Percentiles rank a stretch among this genome's conserved stretches.
Conservation (phyloP, 53 echinoderm and acorn worm genomes). For the Holothuria leucospilota region DNA sequence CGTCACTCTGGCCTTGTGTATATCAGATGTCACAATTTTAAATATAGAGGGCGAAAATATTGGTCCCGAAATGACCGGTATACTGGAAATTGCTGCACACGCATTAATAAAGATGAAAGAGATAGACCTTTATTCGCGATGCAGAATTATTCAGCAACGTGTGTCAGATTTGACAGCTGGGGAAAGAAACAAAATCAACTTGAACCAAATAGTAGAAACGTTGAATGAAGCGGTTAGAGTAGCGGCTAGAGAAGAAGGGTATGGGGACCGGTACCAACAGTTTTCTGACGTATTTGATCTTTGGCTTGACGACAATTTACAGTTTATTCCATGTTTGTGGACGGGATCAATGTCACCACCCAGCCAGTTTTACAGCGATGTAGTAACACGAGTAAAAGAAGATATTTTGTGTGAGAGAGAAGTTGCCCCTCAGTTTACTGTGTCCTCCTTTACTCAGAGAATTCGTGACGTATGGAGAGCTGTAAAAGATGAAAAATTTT, state of each 20-base stretch:
- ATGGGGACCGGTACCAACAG: conserved; percentile 1
- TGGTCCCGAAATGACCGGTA: neutral
- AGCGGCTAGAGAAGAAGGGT: conserved; percentile 7
- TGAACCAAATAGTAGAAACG: neutral
- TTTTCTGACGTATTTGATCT: conserved; percentile 12
- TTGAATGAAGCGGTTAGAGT: neutral
- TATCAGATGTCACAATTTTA: conserved; percentile 11
- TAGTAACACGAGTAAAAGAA: neutral
- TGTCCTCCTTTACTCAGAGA: conserved; percentile 2
- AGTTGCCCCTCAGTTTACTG: neutral
- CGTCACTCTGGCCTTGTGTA: neutral
- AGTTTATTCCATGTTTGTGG: conserved; percentile 3
- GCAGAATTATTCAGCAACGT: conserved; percentile 17
- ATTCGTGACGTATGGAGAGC: conserved; percentile 23
- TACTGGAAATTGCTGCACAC: conserved; percentile 14
- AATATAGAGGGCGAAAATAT: conserved; percentile 35
- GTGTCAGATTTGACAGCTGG: conserved; percentile 25
- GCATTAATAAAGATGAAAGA: conserved; percentile 26
- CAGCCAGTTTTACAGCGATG: conserved; percentile 14
- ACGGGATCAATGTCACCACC: conserved; percentile 23
- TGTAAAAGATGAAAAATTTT: conserved; percentile 11
- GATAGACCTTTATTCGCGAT: neutral
- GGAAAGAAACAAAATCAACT: conserved; percentile 2
- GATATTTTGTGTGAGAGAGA: neutral
- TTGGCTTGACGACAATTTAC: neutral